phyloP scores from a whole-genome alignment of 2,113 vertebrate genomes.

The Sinocyclocheilus anshuiensis region DNA sequence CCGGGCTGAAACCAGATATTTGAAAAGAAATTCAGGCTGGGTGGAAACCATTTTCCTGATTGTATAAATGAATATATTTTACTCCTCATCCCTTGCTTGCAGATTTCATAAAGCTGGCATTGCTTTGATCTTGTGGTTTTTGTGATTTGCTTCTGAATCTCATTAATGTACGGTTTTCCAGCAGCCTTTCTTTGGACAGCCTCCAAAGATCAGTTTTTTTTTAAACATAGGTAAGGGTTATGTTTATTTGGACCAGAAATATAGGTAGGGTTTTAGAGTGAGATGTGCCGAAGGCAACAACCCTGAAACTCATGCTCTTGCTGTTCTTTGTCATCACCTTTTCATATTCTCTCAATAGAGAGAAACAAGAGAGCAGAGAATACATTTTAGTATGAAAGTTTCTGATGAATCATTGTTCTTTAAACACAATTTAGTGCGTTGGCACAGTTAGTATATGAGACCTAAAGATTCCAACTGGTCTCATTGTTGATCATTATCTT shows the following conservation, averaged over 20 bases:
- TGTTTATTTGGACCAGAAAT: neutral
- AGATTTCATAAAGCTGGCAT: constrained; percentile 57
- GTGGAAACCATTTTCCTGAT: constrained; percentile 54
- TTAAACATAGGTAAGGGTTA: neutral
- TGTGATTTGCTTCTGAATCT: constrained; percentile 62
- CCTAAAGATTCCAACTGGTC: neutral
- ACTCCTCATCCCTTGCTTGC: constrained; percentile 47
- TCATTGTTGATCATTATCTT: neutral
- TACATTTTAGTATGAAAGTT: neutral
- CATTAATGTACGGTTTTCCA: constrained; percentile 65
- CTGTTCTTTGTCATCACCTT: neutral
- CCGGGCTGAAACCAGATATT: constrained; percentile 44
- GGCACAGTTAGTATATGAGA: neutral
- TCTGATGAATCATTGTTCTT: neutral
- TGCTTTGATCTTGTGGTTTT: constrained; percentile 67
- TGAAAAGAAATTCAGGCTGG: constrained; percentile 26
- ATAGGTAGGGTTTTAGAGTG: neutral
- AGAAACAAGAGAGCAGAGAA: neutral
- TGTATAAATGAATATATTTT: constrained; percentile 49
- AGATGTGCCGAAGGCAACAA: neutral
- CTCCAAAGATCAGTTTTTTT: neutral
- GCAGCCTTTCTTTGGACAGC: constrained; percentile 56
- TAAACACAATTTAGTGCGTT: neutral
- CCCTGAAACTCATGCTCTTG: neutral
- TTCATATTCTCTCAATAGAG: neutral